A percentile compares a stretch with the other conserved stretches of the same genome.
phyloP scores from a whole-genome alignment of 2,888 invertebrate species.

The Brachylomia viminalis region DNA sequence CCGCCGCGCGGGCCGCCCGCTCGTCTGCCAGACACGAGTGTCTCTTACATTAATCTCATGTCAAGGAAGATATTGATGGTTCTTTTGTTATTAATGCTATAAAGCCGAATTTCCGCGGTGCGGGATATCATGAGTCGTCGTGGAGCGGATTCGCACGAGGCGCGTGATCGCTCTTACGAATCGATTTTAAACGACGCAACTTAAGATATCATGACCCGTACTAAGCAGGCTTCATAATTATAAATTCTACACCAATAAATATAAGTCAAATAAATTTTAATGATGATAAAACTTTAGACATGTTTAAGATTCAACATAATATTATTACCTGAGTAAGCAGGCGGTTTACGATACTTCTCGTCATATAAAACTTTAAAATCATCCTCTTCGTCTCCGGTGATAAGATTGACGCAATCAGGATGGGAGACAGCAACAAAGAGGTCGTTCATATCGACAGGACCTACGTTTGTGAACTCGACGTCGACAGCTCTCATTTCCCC shows the following conservation, averaged over 20 bases:
- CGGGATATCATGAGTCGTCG: neutral
- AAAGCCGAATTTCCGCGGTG: neutral
- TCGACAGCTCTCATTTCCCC: slow-evolving; percentile 93
- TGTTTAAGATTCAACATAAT: neutral
- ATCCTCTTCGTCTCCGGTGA: slow-evolving; percentile 71
- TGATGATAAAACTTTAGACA: neutral
- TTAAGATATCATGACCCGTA: neutral
- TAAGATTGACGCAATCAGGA: slow-evolving; percentile 92
- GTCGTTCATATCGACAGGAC: slow-evolving; percentile 91
- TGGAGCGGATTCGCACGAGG: neutral
- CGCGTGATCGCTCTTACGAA: neutral
- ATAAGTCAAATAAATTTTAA: neutral
- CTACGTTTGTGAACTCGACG: slow-evolving; percentile 93
- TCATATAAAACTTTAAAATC: slow-evolving; percentile 79
- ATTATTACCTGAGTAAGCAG: slow-evolving; percentile 82
- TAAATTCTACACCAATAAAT: slow-evolving; percentile 1
- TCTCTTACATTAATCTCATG: neutral
- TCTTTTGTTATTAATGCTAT: neutral
- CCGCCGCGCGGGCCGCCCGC: slow-evolving; percentile 78
- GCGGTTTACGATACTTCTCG: slow-evolving; percentile 89
- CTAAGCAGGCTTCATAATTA: too few relatives aligned
- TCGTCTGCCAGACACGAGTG: slow-evolving; percentile 74
- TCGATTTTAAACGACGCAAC: neutral
- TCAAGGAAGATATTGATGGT: neutral
- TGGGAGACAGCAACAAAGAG: slow-evolving; percentile 92